phyloP scores from a whole-genome alignment of 2,888 invertebrate species.

The Ochropleura leucogaster region DNA sequence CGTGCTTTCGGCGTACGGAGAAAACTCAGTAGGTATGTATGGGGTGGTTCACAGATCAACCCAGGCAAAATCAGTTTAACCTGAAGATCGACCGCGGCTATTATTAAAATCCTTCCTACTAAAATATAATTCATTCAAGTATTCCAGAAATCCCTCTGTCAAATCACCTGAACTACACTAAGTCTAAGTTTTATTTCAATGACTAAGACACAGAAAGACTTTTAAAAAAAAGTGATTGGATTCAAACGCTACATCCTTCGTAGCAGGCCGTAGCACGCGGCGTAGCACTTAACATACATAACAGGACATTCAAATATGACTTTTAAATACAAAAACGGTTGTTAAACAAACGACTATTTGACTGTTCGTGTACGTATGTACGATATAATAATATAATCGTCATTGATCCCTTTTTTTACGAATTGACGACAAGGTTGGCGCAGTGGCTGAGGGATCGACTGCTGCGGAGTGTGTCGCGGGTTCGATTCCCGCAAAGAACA shows the following conservation, averaged over 20 bases:
- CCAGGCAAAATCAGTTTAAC: too few species aligned
- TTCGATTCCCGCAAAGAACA: too few species aligned
- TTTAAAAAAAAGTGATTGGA: not conserved
- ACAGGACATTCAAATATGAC: not conserved
- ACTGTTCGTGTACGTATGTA: too few species aligned
- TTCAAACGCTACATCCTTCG: constrained; percentile 22
- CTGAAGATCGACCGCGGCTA: too few species aligned
- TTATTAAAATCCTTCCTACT: not conserved
- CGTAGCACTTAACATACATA: constrained; percentile 52
- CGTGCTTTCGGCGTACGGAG: too few species aligned
- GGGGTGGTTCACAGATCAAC: too few species aligned
- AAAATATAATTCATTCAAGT: not conserved
- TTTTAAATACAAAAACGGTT: not conserved
- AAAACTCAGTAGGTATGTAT: too few species aligned
- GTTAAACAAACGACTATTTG: not conserved
- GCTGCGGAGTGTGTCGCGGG: too few species aligned
- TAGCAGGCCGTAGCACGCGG: constrained; percentile 56
- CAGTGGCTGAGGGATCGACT: too few species aligned
- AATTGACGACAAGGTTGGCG: too few species aligned
- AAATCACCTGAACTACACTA: not conserved
- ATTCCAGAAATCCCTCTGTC: not conserved
- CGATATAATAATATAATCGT: too few species aligned
- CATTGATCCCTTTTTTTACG: not conserved
- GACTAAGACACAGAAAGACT: not conserved
- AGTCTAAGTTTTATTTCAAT: not conserved